These are phyloP conservation scores for Sisyra terminalis DNA, from an alignment of 2,888 invertebrate genomes.

Conservation along the genomic window DNA sequence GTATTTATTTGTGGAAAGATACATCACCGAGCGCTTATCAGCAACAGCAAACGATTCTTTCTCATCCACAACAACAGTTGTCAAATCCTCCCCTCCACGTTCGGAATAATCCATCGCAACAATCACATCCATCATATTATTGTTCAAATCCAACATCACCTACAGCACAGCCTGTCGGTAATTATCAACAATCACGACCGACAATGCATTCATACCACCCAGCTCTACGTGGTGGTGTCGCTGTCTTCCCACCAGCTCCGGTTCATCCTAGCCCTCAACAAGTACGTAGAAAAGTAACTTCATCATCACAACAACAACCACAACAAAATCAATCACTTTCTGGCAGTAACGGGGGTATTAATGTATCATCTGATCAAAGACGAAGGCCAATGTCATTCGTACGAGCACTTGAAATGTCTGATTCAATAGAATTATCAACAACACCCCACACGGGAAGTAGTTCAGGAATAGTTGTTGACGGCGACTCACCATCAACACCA, in stretches of 20 bases:
- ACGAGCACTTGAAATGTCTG: conserved; percentile 76
- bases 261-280: conserved; percentile 6
- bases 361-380: conserved; percentile 26
- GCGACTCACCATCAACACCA: conserved; percentile 38
- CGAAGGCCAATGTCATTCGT: conserved; percentile 78
- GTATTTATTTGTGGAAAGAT: conserved; percentile 66
- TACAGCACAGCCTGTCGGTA: conserved; percentile 32
- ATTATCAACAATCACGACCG: conserved; percentile 20
- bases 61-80: conserved; percentile 6
- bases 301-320: neutral
- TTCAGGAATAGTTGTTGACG: conserved; percentile 17
- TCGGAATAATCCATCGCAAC: conserved; percentile 16
- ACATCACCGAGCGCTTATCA: conserved; percentile 49
- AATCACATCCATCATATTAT: conserved; percentile 34
- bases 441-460: conserved; percentile 22
- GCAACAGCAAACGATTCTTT: conserved; percentile 7
- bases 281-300: conserved; percentile 2
- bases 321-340: neutral
- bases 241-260: conserved; percentile 39
- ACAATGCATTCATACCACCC: conserved; percentile 38
- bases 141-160: conserved; percentile 62
- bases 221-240: conserved; percentile 45
- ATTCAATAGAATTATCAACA: conserved; percentile 64
- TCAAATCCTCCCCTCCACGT: conserved; percentile 18
- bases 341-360: neutral